Evolutionary conservation across 2,113 vertebrate species (phyloP).

Genomic region (Spheniscus mendiculus): DNA sequence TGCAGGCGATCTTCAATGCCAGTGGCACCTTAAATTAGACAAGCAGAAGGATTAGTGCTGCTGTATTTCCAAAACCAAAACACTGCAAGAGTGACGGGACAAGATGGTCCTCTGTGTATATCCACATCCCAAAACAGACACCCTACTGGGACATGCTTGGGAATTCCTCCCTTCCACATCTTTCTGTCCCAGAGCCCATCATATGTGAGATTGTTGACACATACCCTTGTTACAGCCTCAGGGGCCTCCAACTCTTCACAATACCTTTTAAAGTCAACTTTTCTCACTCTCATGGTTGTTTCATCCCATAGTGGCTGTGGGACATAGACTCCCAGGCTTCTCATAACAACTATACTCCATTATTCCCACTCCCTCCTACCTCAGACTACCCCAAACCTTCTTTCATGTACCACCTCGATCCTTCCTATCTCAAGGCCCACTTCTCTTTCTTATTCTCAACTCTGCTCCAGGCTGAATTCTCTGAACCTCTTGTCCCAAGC

Average conservation of each 20-base stretch:
- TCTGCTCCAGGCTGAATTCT: not conserved
- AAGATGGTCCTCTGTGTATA: not conserved
- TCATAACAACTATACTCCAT: not conserved
- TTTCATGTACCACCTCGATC: not conserved
- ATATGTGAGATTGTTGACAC: not conserved
- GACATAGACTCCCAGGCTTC: not conserved
- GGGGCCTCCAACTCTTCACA: not conserved
- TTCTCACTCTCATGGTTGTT: not conserved
- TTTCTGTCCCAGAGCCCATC: not conserved
- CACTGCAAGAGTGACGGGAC: not conserved
- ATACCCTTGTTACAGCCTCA: not conserved
- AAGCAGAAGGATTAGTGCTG: not conserved
- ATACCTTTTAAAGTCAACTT: not conserved
- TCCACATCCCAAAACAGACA: not conserved
- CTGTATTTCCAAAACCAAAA: not conserved
- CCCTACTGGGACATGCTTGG: not conserved
- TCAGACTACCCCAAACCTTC: not conserved
- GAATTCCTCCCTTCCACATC: not conserved
- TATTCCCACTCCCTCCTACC: not conserved
- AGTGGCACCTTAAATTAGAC: slow-evolving; percentile 81
- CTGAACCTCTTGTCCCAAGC: not conserved
- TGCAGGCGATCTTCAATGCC: slow-evolving; percentile 94
- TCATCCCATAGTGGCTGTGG: not conserved
- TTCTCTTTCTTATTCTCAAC: not conserved
- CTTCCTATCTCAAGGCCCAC: not conserved